Percentiles rank a stretch among this genome's conserved stretches.
These are phyloP conservation scores for Hetaerina titia DNA, from an alignment of 2,888 invertebrate species.

Conservation along the genomic window DNA sequence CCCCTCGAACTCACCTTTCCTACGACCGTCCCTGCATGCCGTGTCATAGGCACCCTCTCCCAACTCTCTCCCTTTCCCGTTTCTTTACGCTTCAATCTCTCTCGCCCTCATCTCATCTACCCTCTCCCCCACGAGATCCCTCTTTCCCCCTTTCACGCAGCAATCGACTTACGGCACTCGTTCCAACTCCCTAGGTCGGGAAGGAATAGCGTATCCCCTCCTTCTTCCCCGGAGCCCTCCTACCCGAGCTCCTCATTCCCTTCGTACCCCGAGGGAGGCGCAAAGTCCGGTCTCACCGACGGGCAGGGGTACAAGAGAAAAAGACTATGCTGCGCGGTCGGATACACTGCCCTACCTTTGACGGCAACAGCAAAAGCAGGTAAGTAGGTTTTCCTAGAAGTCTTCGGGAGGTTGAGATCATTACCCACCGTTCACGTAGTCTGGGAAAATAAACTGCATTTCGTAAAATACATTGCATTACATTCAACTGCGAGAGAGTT, in stretches of 20 bases:
- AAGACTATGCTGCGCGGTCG: not conserved
- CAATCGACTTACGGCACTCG: conserved; percentile 8
- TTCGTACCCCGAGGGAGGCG: not conserved
- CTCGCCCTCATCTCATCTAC: not conserved
- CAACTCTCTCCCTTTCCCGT: not conserved
- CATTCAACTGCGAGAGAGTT: no score
- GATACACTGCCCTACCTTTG: not conserved
- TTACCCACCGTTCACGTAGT: no score
- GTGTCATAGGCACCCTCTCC: no score
- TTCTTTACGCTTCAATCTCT: not conserved
- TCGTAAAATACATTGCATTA: no score
- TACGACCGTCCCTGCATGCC: not conserved
- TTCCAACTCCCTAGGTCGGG: not conserved
- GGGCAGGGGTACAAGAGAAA: not conserved
- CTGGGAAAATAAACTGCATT: no score
- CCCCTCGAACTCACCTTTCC: not conserved
- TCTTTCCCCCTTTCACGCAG: not conserved
- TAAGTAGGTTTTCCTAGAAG: no score
- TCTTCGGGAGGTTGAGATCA: no score
- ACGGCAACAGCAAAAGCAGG: no score
- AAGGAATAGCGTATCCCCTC: not conserved
- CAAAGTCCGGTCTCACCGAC: not conserved
- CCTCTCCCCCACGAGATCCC: not conserved
- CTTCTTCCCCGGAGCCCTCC: not conserved
- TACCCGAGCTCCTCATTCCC: not conserved